These are phyloP conservation scores for Conops quadrifasciatus DNA, from an alignment of 2,888 invertebrate genomes.

Conservation along the genomic window DNA sequence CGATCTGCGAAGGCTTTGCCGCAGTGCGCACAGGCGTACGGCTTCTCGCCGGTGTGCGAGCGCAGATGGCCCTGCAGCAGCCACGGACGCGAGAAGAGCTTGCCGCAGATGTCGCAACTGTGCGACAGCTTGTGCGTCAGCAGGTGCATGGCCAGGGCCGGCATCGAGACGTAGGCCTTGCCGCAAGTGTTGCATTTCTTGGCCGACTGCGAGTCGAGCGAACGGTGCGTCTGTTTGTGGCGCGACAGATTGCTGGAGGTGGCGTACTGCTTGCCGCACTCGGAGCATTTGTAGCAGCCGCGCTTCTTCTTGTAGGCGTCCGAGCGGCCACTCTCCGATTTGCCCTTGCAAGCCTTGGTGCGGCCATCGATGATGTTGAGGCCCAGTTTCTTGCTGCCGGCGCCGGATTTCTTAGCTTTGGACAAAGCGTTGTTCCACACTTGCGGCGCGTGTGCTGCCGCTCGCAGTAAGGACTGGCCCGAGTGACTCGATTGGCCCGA, in stretches of 20 bases:
- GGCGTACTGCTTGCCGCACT: slow-evolving; percentile 91
- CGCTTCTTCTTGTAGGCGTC: slow-evolving; percentile 59
- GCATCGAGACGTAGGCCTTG: slow-evolving; percentile 98
- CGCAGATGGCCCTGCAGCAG: slow-evolving; percentile 85
- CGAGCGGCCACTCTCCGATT: slow-evolving; percentile 38
- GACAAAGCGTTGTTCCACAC: slow-evolving; percentile 44
- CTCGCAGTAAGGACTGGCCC: not conserved
- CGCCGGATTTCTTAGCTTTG: slow-evolving; percentile 39
- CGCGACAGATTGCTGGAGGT: slow-evolving; percentile 89
- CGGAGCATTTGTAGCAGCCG: slow-evolving; percentile 77
- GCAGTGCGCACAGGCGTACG: slow-evolving; percentile 93
- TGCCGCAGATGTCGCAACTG: slow-evolving; percentile 91
- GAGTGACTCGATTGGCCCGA: slow-evolving; percentile 53
- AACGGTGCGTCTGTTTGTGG: slow-evolving; percentile 91
- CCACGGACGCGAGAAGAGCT: slow-evolving; percentile 95
- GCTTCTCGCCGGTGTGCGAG: slow-evolving; percentile 93
- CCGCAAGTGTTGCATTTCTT: slow-evolving; percentile 95
- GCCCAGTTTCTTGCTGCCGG: slow-evolving; percentile 47
- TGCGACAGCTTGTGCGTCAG: slow-evolving; percentile 92
- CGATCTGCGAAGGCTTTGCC: slow-evolving; percentile 95
- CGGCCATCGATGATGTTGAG: slow-evolving; percentile 61
- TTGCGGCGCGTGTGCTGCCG: slow-evolving; percentile 27
- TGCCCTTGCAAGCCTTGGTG: slow-evolving; percentile 58
- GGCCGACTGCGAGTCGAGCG: slow-evolving; percentile 92
- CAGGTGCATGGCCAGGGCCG: slow-evolving; percentile 93